Evolutionary conservation across 2,888 invertebrate genomes (phyloP).

Genomic region (Nomada flava): DNA sequence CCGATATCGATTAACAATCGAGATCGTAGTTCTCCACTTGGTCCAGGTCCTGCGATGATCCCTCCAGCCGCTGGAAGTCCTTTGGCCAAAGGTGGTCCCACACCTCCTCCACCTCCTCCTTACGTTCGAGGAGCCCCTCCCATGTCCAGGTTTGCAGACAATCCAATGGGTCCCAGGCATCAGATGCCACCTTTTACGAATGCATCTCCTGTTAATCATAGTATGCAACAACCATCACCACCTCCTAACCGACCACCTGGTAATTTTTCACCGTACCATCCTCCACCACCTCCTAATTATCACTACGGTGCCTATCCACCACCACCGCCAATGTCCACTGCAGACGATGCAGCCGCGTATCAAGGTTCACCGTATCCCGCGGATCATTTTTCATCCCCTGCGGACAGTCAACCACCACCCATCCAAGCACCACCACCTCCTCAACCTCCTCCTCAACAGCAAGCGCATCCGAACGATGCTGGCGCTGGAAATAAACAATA

Average conservation of each 20-base stretch:
- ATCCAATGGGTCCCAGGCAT: constrained; percentile 75
- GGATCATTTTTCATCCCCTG: constrained; percentile 71
- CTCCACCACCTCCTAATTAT: constrained; percentile 84
- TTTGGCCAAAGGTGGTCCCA: constrained; percentile 79
- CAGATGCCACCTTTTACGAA: constrained; percentile 80
- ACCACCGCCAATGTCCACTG: constrained; percentile 82
- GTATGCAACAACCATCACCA: constrained; percentile 82
- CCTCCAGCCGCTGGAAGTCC: constrained; percentile 84
- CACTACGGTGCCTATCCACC: constrained; percentile 84
- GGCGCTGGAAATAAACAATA: constrained; percentile 80
- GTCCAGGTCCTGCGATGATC: constrained; percentile 80
- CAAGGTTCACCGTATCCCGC: constrained; percentile 83
- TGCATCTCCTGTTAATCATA: constrained; percentile 77
- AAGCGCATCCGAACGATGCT: constrained; percentile 64
- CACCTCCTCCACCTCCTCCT: constrained; percentile 81
- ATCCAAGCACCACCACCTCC: constrained; percentile 68
- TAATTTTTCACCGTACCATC: constrained; percentile 84
- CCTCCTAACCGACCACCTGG: constrained; percentile 81
- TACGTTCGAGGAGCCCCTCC: constrained; percentile 81
- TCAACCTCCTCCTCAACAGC: constrained; percentile 61
- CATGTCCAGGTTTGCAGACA: constrained; percentile 78
- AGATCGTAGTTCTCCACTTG: constrained; percentile 75
- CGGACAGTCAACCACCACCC: constrained; percentile 69
- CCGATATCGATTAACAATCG: constrained; percentile 83
- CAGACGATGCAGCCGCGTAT: constrained; percentile 83